These are phyloP conservation scores for Notolabrus celidotus DNA, from an alignment of 2,797 vertebrate species.

Conservation along the genomic window DNA sequence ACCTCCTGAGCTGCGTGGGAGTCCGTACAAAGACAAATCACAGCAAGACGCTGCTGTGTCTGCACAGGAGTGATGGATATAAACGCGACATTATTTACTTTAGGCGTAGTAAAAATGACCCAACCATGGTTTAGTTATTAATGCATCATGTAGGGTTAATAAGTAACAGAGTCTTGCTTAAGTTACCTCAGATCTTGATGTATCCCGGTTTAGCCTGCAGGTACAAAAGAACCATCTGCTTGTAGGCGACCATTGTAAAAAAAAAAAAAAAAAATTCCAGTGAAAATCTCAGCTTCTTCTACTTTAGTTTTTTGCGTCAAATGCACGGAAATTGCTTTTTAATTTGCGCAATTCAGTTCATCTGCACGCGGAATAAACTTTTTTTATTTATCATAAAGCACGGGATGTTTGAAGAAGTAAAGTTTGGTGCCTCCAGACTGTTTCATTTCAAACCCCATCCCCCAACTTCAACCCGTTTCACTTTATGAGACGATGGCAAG, in stretches of 20 bases:
- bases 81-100: constrained; percentile 57
- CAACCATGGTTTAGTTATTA: constrained; percentile 36
- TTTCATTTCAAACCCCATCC: constrained; percentile 78
- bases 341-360: accelerated
- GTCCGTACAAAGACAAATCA: constrained; percentile 61
- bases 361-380: no score
- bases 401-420: constrained; percentile 26
- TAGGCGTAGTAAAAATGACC: constrained; percentile 46
- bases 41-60: constrained; percentile 43
- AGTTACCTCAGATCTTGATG: constrained; percentile 54
- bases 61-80: constrained; percentile 13
- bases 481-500: constrained; percentile 68
- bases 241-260: constrained; percentile 44
- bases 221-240: constrained; percentile 80
- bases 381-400: constrained; percentile 9
- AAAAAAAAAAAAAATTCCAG: neutral
- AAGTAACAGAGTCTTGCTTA: constrained; percentile 45
- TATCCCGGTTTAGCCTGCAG: constrained; percentile 58
- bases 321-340: accelerated
- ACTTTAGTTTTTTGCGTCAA: neutral
- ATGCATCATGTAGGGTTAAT: constrained; percentile 59
- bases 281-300: constrained; percentile 34
- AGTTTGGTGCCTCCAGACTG: constrained; percentile 51
- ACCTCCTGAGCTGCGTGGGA: constrained; percentile 38
- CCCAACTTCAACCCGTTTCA: constrained; percentile 80